phyloP scores from a whole-genome alignment of 2,797 vertebrate genomes.

The Etheostoma nigrum region DNA sequence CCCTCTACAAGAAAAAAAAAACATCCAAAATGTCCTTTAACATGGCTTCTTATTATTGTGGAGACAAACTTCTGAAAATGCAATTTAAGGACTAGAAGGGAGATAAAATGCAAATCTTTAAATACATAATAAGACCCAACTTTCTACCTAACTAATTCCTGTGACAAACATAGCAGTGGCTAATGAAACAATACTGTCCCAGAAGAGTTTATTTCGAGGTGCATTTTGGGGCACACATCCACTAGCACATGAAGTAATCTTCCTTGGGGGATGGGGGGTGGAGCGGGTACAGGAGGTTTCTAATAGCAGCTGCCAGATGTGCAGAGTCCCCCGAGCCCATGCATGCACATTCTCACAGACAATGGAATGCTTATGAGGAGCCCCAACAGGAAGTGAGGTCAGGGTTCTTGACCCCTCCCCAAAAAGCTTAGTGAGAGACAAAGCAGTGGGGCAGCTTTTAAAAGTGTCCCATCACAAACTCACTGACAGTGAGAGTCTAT shows the following conservation, averaged over 20 bases:
- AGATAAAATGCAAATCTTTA: neutral
- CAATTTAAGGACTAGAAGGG: neutral
- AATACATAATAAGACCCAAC: neutral
- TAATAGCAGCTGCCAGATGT: conserved; percentile 90
- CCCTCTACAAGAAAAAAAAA: neutral
- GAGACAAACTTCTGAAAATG: neutral
- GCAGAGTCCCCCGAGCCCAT: conserved; percentile 80
- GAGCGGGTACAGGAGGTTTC: conserved; percentile 69
- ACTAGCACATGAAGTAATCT: conserved; percentile 61
- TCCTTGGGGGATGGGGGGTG: conserved; percentile 30
- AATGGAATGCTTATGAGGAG: conserved; percentile 88
- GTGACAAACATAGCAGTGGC: conserved; percentile 6
- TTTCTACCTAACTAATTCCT: neutral
- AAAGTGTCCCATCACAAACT: conserved; percentile 75
- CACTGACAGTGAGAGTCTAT: conserved; percentile 61
- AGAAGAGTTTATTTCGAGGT: conserved; percentile 57
- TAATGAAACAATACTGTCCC: conserved; percentile 47
- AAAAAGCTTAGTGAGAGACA: conserved; percentile 70
- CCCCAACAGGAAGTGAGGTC: conserved; percentile 88
- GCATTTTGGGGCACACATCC: conserved; percentile 65
- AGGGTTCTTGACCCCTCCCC: conserved; percentile 83
- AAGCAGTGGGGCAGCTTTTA: conserved; percentile 61
- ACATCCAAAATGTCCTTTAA: neutral
- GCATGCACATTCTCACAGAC: conserved; percentile 88
- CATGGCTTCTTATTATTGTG: neutral